Conservation (phyloP, 2,797 vertebrate genomes). For the Limnodromus scolopaceus region DNA sequence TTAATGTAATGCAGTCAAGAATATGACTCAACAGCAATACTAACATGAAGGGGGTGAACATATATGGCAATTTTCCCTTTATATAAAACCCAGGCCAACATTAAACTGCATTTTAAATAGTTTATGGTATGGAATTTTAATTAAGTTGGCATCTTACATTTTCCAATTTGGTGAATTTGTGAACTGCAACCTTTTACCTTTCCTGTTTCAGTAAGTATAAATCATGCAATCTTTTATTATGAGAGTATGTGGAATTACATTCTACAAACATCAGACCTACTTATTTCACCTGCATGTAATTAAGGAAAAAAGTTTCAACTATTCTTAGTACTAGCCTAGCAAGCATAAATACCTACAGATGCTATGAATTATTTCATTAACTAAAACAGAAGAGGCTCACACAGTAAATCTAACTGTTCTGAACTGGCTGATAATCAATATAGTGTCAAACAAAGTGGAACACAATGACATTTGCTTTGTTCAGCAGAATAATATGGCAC, state of each 20-base stretch:
- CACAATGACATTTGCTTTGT: neutral
- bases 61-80: neutral
- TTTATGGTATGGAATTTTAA: neutral
- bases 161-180: neutral
- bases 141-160: neutral
- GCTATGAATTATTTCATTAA: constrained; percentile 16
- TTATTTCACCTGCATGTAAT: constrained; percentile 32
- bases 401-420: neutral
- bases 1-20: neutral
- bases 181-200: constrained; percentile 22
- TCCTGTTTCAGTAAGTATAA: neutral
- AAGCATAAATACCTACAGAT: neutral
- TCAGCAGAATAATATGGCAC: neutral
- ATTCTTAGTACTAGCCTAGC: neutral
- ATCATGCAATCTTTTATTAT: neutral
- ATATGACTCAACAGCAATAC: neutral
- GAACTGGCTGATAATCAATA: neutral
- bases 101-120: neutral
- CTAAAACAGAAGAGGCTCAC: neutral
- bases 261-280: neutral
- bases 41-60: neutral
- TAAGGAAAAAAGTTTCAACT: neutral
- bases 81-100: neutral
- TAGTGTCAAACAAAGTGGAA: neutral
- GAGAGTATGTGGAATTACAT: neutral